Evolutionary conservation across 2,113 vertebrate genomes (phyloP).

Genomic region (Microcebus ravelobensis): DNA sequence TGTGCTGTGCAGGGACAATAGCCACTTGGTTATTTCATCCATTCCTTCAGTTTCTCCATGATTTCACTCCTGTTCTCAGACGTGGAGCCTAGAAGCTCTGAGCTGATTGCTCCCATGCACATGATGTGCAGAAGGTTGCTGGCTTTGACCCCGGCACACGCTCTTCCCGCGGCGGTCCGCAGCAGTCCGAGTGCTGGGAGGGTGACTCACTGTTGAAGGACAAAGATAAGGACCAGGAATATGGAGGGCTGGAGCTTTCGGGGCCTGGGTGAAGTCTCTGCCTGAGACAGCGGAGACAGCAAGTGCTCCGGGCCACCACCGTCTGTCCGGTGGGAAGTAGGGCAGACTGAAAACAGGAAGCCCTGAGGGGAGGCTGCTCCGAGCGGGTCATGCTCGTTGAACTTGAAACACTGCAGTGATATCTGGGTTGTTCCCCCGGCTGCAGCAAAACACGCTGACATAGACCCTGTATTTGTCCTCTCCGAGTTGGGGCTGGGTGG

Average conservation of each 20-base stretch:
- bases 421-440: background rate
- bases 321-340: conserved; percentile 12
- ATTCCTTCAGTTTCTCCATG: background rate
- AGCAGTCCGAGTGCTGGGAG: accelerated
- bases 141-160: accelerated
- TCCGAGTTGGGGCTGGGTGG: background rate
- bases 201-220: background rate
- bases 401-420: background rate
- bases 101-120: accelerated
- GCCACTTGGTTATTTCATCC: accelerated
- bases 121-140: accelerated
- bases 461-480: background rate
- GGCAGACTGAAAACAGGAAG: conserved; percentile 61
- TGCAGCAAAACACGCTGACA: accelerated
- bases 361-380: background rate
- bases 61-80: background rate
- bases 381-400: background rate
- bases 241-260: background rate
- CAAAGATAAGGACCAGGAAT: background rate
- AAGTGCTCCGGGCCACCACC: background rate
- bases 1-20: accelerated
- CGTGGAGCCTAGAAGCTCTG: no score
- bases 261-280: accelerated
- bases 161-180: background rate
- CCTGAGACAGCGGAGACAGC: background rate